Evolutionary conservation across 1,140 invertebrate species (phyloP).

Genomic region (Camponotus vicinus): DNA sequence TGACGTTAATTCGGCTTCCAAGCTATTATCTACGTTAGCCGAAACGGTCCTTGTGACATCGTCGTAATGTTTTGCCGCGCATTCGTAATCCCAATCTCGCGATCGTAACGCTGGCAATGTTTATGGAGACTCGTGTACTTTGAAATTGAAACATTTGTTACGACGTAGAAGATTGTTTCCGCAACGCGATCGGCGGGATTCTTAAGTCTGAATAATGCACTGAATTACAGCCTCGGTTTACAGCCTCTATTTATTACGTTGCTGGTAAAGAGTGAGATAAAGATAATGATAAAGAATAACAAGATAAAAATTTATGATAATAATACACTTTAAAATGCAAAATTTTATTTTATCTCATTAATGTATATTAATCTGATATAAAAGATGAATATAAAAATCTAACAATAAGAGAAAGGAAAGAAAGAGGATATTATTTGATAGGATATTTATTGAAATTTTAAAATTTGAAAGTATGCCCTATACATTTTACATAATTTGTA

Average conservation of each 20-base stretch:
- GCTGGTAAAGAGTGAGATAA: not conserved
- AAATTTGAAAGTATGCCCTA: not conserved
- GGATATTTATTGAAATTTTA: not conserved
- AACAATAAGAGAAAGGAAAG: not conserved
- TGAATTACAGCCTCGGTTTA: not conserved
- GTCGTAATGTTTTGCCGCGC: constrained; percentile 36
- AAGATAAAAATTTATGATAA: not conserved
- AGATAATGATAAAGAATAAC: not conserved
- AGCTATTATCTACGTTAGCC: constrained; percentile 43
- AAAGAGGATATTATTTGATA: too few species aligned
- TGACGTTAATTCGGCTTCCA: constrained; percentile 56
- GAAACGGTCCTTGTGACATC: constrained; percentile 42
- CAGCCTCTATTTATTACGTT: constrained; percentile 9
- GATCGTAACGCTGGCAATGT: constrained; percentile 47
- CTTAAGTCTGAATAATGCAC: not conserved
- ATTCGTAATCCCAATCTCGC: constrained; percentile 50
- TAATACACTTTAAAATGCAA: not conserved
- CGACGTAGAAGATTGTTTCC: constrained; percentile 20
- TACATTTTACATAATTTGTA: not conserved
- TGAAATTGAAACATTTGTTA: constrained; percentile 48
- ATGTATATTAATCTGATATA: not conserved
- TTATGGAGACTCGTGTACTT: constrained; percentile 23
- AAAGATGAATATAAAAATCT: not conserved
- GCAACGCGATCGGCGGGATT: not conserved
- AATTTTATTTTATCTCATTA: not conserved